Conservation (phyloP, 2,797 vertebrate genomes). For the Melanotaenia nigrans region DNA sequence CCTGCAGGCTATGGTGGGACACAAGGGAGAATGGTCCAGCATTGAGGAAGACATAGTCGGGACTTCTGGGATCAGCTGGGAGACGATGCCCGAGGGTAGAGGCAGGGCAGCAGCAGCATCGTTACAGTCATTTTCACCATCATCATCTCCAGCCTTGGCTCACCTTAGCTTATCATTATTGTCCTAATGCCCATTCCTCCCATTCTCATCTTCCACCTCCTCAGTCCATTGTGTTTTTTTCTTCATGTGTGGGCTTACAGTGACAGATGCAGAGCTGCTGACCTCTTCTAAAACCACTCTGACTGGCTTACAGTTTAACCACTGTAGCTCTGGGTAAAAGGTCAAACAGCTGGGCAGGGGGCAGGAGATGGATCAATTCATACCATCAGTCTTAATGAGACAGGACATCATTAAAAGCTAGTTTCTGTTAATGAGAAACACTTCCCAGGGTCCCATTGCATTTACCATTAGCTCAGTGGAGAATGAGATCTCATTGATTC, state of each 20-base stretch:
- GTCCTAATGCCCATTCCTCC: slow-evolving; percentile 1
- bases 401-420: slow-evolving; percentile 77
- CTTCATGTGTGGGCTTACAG: slow-evolving; percentile 43
- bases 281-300: slow-evolving; percentile 1
- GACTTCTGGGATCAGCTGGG: slow-evolving; percentile 60
- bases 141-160: not conserved
- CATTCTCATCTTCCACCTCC: slow-evolving; percentile 6
- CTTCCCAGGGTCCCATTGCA: slow-evolving; percentile 49
- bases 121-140: slow-evolving; percentile 15
- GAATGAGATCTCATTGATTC: slow-evolving; percentile 69
- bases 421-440: slow-evolving; percentile 72
- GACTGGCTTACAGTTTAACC: slow-evolving; percentile 66
- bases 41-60: slow-evolving; percentile 8
- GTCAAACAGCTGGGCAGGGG: slow-evolving; percentile 63
- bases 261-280: slow-evolving; percentile 47
- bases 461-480: slow-evolving; percentile 57
- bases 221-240: not conserved
- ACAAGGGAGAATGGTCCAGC: slow-evolving; percentile 27
- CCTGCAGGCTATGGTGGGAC: slow-evolving; percentile 64
- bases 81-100: slow-evolving; percentile 49
- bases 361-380: slow-evolving; percentile 66
- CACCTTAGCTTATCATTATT: slow-evolving; percentile 21
- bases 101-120: slow-evolving; percentile 37
- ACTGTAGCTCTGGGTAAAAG: slow-evolving; percentile 50
- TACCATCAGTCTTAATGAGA: slow-evolving; percentile 72